Evolutionary conservation across 2,797 vertebrate species (phyloP).

Genomic region (Anabas testudineus): DNA sequence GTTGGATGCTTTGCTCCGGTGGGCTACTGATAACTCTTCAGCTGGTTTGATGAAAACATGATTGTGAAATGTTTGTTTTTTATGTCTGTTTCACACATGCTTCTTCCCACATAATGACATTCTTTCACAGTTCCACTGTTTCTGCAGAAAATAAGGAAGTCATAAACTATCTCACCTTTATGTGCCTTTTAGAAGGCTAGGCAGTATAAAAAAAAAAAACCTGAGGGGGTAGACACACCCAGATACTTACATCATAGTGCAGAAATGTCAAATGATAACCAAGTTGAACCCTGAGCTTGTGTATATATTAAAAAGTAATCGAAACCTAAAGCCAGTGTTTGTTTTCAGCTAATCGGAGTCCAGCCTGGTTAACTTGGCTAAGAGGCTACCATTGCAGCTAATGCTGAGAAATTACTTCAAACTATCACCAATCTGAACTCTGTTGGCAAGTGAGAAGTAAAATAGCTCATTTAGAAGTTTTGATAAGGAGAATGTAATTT

Average conservation of each 20-base stretch:
- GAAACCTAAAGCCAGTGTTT: constrained; percentile 12
- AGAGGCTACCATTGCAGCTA: neutral
- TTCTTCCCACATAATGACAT: neutral
- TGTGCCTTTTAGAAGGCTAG: constrained; percentile 6
- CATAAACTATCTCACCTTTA: constrained; percentile 17
- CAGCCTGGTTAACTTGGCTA: neutral
- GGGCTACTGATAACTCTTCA: neutral
- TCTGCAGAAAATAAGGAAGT: neutral
- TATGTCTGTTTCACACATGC: neutral
- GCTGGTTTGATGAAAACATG: constrained; percentile 4
- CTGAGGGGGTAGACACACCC: constrained; percentile 45
- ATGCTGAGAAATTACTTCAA: constrained; percentile 1
- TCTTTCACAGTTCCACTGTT: neutral
- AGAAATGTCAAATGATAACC: constrained; percentile 14
- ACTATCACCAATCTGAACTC: constrained; percentile 7
- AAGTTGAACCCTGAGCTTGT: constrained; percentile 8
- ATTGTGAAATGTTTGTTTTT: constrained; percentile 6
- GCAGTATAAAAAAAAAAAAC: constrained; percentile 6
- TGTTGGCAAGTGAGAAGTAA: neutral
- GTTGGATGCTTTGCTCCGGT: constrained; percentile 5
- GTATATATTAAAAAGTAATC: neutral
- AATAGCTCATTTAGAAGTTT: constrained; percentile 17
- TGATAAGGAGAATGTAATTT: constrained; percentile 13
- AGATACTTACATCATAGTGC: constrained; percentile 11
- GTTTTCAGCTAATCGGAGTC: constrained; percentile 5